Conservation (phyloP, 2,113 vertebrate species). For the Epinephelus fuscoguttatus region DNA sequence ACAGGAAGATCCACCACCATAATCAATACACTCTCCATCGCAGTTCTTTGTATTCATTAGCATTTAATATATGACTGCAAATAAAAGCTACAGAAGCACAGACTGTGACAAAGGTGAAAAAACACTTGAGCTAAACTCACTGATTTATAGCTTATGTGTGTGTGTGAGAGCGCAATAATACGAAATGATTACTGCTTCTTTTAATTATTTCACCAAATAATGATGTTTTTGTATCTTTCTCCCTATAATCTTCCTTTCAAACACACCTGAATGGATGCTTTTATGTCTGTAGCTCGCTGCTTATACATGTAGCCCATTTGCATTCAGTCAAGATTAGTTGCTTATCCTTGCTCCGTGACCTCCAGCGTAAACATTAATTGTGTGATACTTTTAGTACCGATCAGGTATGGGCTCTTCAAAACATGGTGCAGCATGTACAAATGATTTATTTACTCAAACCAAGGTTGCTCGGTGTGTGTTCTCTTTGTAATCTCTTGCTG, state of each 20-base stretch:
- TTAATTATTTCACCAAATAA: constrained; percentile 39
- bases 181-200: constrained; percentile 15
- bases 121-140: neutral
- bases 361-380: constrained; percentile 61
- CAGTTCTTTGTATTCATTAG: neutral
- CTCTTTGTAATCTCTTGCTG: constrained; percentile 21
- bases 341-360: constrained; percentile 63
- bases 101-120: neutral
- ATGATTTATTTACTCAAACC: constrained; percentile 61
- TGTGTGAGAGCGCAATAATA: constrained; percentile 8
- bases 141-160: neutral
- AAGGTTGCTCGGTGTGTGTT: constrained; percentile 55
- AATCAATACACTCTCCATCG: neutral
- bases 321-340: constrained; percentile 48
- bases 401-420: constrained; percentile 38
- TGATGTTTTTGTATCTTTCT: constrained; percentile 39
- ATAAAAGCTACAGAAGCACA: neutral
- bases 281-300: constrained; percentile 23
- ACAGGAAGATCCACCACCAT: too few species aligned
- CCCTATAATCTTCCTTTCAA: constrained; percentile 41
- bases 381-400: constrained; percentile 41
- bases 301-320: constrained; percentile 48
- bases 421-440: constrained; percentile 15
- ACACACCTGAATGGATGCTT: constrained; percentile 29
- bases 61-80: constrained; percentile 1